A percentile compares a stretch with the other conserved stretches of the same genome.
Conservation (phyloP, 2,797 vertebrate genomes). For the Jordanella pulchra region DNA sequence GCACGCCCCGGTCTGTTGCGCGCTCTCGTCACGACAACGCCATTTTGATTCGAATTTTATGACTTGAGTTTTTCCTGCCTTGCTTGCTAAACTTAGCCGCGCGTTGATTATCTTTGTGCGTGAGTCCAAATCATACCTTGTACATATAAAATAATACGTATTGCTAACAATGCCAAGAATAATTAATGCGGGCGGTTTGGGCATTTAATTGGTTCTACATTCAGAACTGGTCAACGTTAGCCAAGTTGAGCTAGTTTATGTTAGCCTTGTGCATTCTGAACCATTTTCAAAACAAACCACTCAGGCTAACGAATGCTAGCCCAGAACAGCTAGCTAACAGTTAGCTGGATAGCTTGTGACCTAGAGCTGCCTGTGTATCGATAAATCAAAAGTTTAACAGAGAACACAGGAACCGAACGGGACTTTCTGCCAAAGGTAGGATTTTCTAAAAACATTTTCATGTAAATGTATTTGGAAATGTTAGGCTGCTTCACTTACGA, state of each 20-base stretch:
- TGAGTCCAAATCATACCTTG: conserved; percentile 38
- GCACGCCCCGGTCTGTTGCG: conserved; percentile 61
- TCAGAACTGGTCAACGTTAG: conserved; percentile 60
- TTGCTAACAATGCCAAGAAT: conserved; percentile 3
- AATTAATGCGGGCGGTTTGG: conserved; percentile 10
- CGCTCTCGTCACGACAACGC: conserved; percentile 77
- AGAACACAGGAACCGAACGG: conserved; percentile 32
- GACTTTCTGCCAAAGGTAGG: conserved; percentile 59
- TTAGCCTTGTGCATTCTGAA: conserved; percentile 61
- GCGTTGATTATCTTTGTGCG: conserved; percentile 49
- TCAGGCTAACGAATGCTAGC: conserved; percentile 59
- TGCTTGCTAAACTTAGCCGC: conserved; percentile 71
- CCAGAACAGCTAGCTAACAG: conserved; percentile 41
- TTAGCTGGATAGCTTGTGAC: conserved; percentile 54
- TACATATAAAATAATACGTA: conserved; percentile 10
- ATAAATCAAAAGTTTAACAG: conserved; percentile 17
- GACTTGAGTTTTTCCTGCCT: conserved; percentile 80
- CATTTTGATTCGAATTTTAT: conserved; percentile 87
- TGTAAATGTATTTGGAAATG: conserved; percentile 12
- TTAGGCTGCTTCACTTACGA: conserved; percentile 23
- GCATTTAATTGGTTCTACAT: conserved; percentile 38
- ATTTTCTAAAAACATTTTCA: conserved; percentile 10
- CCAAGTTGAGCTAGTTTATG: conserved; percentile 69
- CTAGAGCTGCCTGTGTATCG: conserved; percentile 38
- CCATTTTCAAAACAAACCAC: conserved; percentile 78